A percentile compares a stretch with the other conserved stretches of the same genome.
phyloP scores from a whole-genome alignment of 2,797 vertebrate species.

The Chiroxiphia lanceolata region DNA sequence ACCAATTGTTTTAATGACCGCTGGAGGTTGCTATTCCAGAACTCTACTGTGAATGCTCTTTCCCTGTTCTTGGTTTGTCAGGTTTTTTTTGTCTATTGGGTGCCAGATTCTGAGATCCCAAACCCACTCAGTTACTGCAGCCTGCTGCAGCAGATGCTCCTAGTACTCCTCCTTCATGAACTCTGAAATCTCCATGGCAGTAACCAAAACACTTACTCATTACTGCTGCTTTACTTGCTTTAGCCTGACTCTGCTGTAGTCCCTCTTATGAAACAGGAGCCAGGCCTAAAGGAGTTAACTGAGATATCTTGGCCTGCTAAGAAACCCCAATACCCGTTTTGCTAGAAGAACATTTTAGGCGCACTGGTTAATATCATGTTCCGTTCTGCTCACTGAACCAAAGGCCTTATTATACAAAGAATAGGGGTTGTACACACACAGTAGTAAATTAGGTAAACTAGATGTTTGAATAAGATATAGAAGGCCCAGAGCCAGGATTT shows the following conservation, averaged over 20 bases:
- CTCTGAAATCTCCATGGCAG: background rate
- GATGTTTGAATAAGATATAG: too few species aligned
- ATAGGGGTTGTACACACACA: too few species aligned
- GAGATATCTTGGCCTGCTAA: too few species aligned
- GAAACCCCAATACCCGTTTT: too few species aligned
- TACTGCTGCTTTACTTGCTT: background rate
- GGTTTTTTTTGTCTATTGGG: background rate
- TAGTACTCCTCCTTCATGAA: background rate
- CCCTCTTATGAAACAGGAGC: background rate
- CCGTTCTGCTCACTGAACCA: too few species aligned
- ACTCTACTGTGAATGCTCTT: background rate
- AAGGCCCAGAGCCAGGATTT: too few species aligned
- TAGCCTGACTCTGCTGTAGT: background rate
- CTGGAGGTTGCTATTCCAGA: background rate
- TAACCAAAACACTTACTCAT: background rate
- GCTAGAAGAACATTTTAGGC: too few species aligned
- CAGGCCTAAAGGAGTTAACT: too few species aligned
- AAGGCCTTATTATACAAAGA: too few species aligned
- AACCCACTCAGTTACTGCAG: background rate
- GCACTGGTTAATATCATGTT: too few species aligned
- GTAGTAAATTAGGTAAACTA: too few species aligned
- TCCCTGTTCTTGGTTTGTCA: background rate
- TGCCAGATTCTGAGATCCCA: background rate
- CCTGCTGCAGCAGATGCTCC: background rate
- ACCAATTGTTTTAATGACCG: background rate